Evolutionary conservation across 2,113 vertebrate species (phyloP), one percentile per base, ranked within the genome.

Genomic region (Solenodon paradoxus): DNA sequence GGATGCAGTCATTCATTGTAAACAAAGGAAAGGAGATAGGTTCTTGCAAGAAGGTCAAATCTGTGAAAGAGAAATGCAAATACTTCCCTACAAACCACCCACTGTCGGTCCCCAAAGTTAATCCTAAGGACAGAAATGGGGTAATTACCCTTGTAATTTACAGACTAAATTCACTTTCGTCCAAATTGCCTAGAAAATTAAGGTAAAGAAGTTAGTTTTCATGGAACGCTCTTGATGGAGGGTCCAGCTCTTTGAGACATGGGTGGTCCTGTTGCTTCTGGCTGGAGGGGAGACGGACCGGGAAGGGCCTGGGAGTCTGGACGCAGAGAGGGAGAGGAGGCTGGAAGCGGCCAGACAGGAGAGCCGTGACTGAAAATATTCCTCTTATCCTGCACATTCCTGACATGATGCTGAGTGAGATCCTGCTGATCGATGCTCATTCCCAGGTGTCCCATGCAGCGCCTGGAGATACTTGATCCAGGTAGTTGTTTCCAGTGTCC

Each of bases 131-230:
- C 28, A 72, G 85, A 92, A 92, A 79, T 71, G 24, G 84, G 63
- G 47, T 90, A 51, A 57, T 88, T 94, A 63, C 51, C 55, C 78
- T 82, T 74, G 22, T 88, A 72, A 75, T 90, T 97, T 78, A 69
- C 59, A 94, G 69, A 85, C 55, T 55, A 85, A 85, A 80, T 84
- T 94, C 35, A n/a, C 91, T 94, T 85, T 81, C n/a, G 66, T 74
- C 28, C 86, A 88, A 82, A 95, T 85, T 74, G 40, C 53, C 28
- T 63, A 74, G 91, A 55, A 90, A 85, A 88, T 80, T 81, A 82
- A 57, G 75, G 57, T 28, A 74, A 63, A 94, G 45, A 77, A 78
- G 30, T 17, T 40, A 88, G 85, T 75, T 83, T 30, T 61, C 69
- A 82, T 88, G 2, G 32, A 81, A 82, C 78, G 66, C 45, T 45